Percentiles rank a stretch among this genome's conserved stretches.
Conservation (phyloP, 1,140 invertebrate genomes). For the Halotydeus destructor region DNA sequence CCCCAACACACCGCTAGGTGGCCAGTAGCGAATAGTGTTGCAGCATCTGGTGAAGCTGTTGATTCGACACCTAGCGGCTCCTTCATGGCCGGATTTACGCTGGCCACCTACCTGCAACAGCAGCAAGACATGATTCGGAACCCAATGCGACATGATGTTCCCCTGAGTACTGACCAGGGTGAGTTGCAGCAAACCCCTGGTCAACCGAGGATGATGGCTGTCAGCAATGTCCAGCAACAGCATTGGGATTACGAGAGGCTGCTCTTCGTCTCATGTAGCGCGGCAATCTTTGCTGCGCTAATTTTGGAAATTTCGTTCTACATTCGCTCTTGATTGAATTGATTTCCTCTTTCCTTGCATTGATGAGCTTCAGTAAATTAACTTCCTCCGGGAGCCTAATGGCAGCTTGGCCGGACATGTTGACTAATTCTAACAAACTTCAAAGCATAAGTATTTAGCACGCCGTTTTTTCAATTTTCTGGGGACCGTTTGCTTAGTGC, state of each 20-base stretch:
- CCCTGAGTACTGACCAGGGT: background rate
- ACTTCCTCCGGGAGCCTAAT: constrained; percentile 3
- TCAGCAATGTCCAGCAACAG: constrained; percentile 12
- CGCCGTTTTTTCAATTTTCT: too few relatives aligned
- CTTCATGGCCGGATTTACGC: too few relatives aligned
- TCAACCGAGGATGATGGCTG: background rate
- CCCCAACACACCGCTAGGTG: too few relatives aligned
- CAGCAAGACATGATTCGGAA: background rate
- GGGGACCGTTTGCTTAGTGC: too few relatives aligned
- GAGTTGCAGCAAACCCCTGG: constrained; percentile 1
- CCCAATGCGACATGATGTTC: background rate
- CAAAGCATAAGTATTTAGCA: too few relatives aligned
- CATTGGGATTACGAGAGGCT: constrained; percentile 78
- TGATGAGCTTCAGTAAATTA: constrained; percentile 4
- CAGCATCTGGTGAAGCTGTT: too few relatives aligned
- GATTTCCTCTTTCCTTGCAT: constrained; percentile 5
- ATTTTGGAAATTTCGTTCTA: constrained; percentile 15
- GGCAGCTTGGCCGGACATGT: too few relatives aligned
- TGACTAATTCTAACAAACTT: too few relatives aligned
- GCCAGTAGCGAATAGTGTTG: too few relatives aligned
- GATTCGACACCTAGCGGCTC: too few relatives aligned
- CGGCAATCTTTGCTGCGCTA: constrained; percentile 63
- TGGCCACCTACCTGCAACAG: too few relatives aligned
- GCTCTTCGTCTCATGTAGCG: constrained; percentile 78
- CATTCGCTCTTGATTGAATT: constrained; percentile 9